Conservation (phyloP, 2,113 vertebrate species). For the Toxotes jaculatrix region DNA sequence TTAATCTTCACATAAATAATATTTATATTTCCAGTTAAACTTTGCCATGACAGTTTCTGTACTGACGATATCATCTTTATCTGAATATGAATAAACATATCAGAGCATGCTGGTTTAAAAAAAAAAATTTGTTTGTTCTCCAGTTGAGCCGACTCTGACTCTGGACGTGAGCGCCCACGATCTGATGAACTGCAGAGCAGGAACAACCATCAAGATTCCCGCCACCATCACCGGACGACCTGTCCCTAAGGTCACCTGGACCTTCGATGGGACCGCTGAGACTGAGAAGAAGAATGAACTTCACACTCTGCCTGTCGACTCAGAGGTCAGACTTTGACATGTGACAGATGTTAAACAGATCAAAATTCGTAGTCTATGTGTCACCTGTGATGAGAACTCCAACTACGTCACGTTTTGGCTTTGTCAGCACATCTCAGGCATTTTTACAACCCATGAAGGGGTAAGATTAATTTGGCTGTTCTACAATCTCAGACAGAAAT, state of each 20-base stretch:
- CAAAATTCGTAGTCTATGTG: not conserved
- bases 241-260: conserved; percentile 93
- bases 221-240: conserved; percentile 91
- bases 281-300: conserved; percentile 91
- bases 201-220: conserved; percentile 90
- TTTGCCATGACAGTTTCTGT: not conserved
- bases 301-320: conserved; percentile 92
- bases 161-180: conserved; percentile 90
- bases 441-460: no score
- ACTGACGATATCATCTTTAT: no score
- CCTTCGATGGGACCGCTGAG: conserved; percentile 93
- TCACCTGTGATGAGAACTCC: not conserved
- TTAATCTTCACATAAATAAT: not conserved
- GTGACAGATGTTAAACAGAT: not conserved
- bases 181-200: conserved; percentile 88
- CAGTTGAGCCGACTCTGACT: conserved; percentile 91
- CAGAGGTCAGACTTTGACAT: conserved; percentile 86
- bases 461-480: no score
- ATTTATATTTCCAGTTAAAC: no score
- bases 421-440: no score
- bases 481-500: not conserved
- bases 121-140: conserved; percentile 41
- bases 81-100: not conserved
- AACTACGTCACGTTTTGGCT: no score
- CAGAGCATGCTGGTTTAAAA: not conserved